Evolutionary conservation across 2,113 vertebrate genomes (phyloP).

Genomic region (Sterrhoptilus dennistouni): DNA sequence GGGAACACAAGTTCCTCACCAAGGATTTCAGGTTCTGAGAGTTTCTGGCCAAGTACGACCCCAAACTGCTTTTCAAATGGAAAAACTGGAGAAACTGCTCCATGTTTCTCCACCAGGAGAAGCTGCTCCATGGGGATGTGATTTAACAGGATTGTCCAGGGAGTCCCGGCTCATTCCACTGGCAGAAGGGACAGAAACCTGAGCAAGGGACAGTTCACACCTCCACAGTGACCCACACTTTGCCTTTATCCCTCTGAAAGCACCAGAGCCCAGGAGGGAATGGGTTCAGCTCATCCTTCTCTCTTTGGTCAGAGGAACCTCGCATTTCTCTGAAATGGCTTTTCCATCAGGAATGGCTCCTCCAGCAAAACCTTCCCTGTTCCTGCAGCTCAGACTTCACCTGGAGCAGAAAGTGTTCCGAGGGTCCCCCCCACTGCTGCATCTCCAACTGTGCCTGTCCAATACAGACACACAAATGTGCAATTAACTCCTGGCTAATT

Average conservation of each 20-base stretch:
- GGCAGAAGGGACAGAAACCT: not conserved
- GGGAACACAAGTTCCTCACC: not conserved
- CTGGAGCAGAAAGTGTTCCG: not conserved
- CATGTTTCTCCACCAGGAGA: not conserved
- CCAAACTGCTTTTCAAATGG: not conserved
- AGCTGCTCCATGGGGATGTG: not conserved
- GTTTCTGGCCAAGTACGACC: not conserved
- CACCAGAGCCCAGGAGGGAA: not conserved
- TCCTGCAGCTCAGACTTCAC: not conserved
- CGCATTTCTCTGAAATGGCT: not conserved
- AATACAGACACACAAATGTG: not conserved
- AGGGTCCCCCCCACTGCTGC: not conserved
- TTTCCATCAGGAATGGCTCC: not conserved
- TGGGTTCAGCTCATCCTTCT: not conserved
- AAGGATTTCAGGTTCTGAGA: not conserved
- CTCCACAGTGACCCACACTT: not conserved
- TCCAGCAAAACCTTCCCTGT: not conserved
- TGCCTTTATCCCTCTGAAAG: not conserved
- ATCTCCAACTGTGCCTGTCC: not conserved
- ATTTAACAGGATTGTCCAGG: not conserved
- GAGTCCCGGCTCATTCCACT: not conserved
- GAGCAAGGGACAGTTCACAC: not conserved
- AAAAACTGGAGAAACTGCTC: not conserved
- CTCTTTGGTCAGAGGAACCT: not conserved
- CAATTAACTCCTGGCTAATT: not conserved